phyloP scores from a whole-genome alignment of 2,888 invertebrate species.

The Helicoverpa assulta region DNA sequence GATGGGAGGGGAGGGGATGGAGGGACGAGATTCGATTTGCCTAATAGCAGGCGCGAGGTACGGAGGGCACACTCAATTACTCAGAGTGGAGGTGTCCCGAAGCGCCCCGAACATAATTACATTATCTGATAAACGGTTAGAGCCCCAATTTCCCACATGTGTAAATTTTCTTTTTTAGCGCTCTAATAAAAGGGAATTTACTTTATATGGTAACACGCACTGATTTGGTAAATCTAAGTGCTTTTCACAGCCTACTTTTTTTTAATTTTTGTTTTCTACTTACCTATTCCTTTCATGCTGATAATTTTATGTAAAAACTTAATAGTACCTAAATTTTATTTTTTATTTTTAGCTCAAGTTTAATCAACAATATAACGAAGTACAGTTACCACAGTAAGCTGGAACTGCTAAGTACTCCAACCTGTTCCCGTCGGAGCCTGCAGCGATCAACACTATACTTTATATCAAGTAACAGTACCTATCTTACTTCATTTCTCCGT shows the following conservation, averaged over 20 bases:
- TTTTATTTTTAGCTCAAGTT: neutral
- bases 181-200: constrained; percentile 58
- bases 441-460: constrained; percentile 10
- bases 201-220: constrained; percentile 38
- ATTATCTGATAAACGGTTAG: constrained; percentile 87
- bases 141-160: constrained; percentile 66
- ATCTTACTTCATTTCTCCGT: constrained; percentile 12
- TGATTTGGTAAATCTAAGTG: constrained; percentile 48
- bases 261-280: neutral
- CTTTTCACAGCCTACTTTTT: constrained; percentile 7
- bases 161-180: constrained; percentile 68
- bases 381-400: neutral
- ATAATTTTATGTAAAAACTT: neutral
- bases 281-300: neutral
- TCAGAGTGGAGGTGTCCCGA: constrained; percentile 88
- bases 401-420: constrained; percentile 4
- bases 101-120: constrained; percentile 86
- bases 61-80: constrained; percentile 86
- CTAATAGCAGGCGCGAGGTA: constrained; percentile 86
- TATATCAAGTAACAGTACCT: constrained; percentile 22
- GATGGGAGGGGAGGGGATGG: constrained; percentile 65
- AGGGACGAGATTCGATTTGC: constrained; percentile 88
- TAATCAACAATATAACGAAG: neutral
- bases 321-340: neutral
- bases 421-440: constrained; percentile 46